Conservation (phyloP, 1,140 invertebrate genomes). For the Lepidotrigona ventralis region DNA sequence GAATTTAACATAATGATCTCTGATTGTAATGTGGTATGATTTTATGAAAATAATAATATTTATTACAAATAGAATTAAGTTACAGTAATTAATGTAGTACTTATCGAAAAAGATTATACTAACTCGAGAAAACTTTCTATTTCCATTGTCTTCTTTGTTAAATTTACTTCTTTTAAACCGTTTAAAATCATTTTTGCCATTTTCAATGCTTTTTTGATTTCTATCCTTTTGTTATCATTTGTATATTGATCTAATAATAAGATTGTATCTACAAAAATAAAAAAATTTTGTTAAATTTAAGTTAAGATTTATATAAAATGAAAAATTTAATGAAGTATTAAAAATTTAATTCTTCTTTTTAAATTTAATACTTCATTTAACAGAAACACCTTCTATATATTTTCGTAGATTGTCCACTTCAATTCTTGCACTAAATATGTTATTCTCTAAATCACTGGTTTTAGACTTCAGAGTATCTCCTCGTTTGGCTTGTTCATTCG, state of each 20-base stretch:
- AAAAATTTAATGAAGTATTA: not conserved
- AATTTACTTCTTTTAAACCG: slow-evolving; percentile 80
- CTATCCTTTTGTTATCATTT: slow-evolving; percentile 81
- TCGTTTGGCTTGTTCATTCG: slow-evolving; percentile 55
- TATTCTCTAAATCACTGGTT: slow-evolving; percentile 74
- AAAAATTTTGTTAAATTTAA: not conserved
- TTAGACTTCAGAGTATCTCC: slow-evolving; percentile 69
- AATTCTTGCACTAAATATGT: slow-evolving; percentile 71
- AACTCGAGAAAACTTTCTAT: slow-evolving; percentile 78
- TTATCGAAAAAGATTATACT: slow-evolving; percentile 28
- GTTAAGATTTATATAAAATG: not conserved
- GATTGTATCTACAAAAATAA: slow-evolving; percentile 70
- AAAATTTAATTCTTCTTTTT: not conserved
- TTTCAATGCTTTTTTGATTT: slow-evolving; percentile 82
- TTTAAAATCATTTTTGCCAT: slow-evolving; percentile 82
- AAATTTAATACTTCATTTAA: not conserved
- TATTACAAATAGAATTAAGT: not conserved
- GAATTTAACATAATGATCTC: not conserved
- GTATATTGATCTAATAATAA: slow-evolving; percentile 80
- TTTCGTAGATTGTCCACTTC: slow-evolving; percentile 71
- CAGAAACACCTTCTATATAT: slow-evolving; percentile 65
- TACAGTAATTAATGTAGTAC: not conserved
- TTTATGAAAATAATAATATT: not conserved
- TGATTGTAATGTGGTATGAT: not conserved
- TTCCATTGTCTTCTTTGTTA: slow-evolving; percentile 74